A percentile compares a stretch with the other conserved stretches of the same genome.
These are phyloP conservation scores for Neomonachus schauinslandi DNA, from an alignment of 2,113 vertebrate species.

Conservation along the genomic window DNA sequence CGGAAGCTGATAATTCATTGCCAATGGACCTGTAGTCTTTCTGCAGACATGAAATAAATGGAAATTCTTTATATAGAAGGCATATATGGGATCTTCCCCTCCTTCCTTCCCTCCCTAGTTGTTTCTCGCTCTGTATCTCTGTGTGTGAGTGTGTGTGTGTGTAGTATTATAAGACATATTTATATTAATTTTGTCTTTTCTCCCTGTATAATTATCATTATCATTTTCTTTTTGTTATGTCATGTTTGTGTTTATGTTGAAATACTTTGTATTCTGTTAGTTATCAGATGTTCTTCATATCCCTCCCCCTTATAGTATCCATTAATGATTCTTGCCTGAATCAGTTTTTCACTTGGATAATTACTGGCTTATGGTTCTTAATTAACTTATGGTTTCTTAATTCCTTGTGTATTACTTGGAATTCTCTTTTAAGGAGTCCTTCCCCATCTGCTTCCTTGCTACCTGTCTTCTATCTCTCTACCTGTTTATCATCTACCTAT, in stretches of 20 bases:
- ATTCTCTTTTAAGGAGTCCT: neutral
- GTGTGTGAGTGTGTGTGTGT: neutral
- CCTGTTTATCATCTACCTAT: neutral
- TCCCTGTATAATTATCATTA: neutral
- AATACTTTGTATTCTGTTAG: neutral
- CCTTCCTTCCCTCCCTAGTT: neutral
- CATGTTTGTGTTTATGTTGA: neutral
- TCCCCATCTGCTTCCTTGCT: neutral
- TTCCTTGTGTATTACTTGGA: neutral
- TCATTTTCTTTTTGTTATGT: neutral
- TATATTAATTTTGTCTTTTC: slow-evolving; percentile 6
- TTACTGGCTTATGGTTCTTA: neutral
- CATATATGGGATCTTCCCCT: neutral
- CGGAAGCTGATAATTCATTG: neutral
- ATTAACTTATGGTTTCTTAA: neutral
- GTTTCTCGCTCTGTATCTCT: neutral
- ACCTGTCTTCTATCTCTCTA: neutral
- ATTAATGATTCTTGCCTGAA: neutral
- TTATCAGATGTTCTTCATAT: neutral
- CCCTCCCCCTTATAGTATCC: neutral
- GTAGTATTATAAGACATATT: neutral
- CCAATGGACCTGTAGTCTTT: neutral
- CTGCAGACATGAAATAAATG: neutral
- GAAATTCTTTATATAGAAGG: neutral
- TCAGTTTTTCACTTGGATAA: neutral